Evolutionary conservation across 2,888 invertebrate species (phyloP).

Genomic region (Ametastegia equiseti): DNA sequence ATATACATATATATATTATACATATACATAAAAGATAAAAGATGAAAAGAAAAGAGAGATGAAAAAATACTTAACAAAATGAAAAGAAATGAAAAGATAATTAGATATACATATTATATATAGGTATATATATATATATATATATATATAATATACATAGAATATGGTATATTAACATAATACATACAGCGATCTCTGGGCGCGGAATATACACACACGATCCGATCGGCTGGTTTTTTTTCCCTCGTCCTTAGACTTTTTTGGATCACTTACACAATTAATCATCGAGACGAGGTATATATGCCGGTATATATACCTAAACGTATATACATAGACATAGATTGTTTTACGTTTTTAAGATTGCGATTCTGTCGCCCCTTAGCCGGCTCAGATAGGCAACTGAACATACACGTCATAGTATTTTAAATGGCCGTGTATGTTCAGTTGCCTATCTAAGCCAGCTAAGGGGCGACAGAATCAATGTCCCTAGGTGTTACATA

Average conservation of each 20-base stretch:
- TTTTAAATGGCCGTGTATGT: too few species aligned
- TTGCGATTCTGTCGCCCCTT: too few species aligned
- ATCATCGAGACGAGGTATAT: neutral
- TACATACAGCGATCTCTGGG: conserved; percentile 4
- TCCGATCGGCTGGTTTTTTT: conserved; percentile 5
- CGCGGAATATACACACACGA: neutral
- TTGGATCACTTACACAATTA: neutral
- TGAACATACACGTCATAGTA: too few species aligned
- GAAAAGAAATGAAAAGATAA: too few species aligned
- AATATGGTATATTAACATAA: neutral
- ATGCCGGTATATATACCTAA: neutral
- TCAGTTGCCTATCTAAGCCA: too few species aligned
- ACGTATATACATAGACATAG: neutral
- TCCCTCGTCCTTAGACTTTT: conserved; percentile 11
- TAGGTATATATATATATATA: conserved; percentile 54
- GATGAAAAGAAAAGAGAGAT: too few species aligned
- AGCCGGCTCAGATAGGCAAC: too few species aligned
- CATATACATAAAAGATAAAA: conserved; percentile 49
- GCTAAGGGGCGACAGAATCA: too few species aligned
- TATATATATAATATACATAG: conserved; percentile 36
- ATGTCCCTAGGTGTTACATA: too few species aligned
- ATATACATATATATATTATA: conserved; percentile 54
- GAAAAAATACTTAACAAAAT: too few species aligned
- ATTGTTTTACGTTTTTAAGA: too few species aligned
- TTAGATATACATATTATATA: conserved; percentile 53